These are phyloP conservation scores for Sthenelais limicola DNA, from an alignment of 2,888 invertebrate genomes.

Conservation along the genomic window DNA sequence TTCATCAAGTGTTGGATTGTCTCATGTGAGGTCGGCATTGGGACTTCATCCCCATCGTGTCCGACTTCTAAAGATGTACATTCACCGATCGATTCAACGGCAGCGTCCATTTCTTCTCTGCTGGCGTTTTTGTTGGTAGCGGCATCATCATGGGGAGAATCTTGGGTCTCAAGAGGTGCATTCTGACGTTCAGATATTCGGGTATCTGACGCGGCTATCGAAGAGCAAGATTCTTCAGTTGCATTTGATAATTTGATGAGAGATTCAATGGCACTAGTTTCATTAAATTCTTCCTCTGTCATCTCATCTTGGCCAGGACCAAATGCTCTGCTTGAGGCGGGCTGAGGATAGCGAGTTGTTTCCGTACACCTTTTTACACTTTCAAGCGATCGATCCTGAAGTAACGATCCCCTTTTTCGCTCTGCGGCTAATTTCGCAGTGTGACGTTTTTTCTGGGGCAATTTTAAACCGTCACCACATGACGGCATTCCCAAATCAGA, in stretches of 20 bases:
- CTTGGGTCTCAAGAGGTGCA: neutral
- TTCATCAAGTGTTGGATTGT: conserved; percentile 24
- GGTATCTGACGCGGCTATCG: neutral
- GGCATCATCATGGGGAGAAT: neutral
- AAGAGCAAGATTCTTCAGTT: conserved; percentile 1
- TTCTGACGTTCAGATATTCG: neutral
- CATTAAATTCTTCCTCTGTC: conserved; percentile 23
- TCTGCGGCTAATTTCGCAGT: conserved; percentile 24
- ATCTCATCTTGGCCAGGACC: too few species aligned
- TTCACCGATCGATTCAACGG: neutral
- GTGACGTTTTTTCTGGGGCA: conserved; percentile 40
- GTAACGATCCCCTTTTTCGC: conserved; percentile 9
- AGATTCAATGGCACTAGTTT: conserved; percentile 31
- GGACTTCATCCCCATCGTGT: neutral
- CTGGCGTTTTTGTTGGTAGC: neutral
- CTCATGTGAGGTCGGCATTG: neutral
- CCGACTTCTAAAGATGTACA: neutral
- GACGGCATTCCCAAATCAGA: conserved; percentile 1
- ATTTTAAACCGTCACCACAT: neutral
- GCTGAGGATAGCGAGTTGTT: too few species aligned
- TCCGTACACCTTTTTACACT: too few species aligned
- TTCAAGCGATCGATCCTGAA: too few species aligned
- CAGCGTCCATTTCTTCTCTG: neutral
- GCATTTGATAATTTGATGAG: conserved; percentile 20
- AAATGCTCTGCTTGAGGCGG: too few species aligned